Conservation (phyloP, 2,888 invertebrate species). For the Lasius platythorax region DNA sequence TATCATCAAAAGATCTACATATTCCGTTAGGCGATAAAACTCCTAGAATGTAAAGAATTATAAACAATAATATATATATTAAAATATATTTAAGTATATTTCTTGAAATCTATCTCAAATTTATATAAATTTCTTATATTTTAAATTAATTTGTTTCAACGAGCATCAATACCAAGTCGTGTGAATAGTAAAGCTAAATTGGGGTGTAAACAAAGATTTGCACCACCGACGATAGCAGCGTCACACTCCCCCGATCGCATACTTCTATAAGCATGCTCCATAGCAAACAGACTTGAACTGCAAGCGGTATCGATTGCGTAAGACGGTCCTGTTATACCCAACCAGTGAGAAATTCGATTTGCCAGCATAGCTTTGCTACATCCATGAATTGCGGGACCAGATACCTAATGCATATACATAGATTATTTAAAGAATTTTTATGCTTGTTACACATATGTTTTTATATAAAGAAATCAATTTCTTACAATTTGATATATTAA, state of each 20-base stretch:
- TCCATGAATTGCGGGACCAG: slow-evolving; percentile 90
- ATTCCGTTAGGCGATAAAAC: slow-evolving; percentile 94
- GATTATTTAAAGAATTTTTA: neutral
- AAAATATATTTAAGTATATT: neutral
- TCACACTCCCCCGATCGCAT: slow-evolving; percentile 94
- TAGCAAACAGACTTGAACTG: slow-evolving; percentile 95
- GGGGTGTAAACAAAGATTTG: slow-evolving; percentile 95
- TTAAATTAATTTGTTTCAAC: neutral
- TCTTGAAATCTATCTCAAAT: neutral
- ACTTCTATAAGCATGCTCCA: slow-evolving; percentile 93
- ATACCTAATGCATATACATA: slow-evolving; percentile 74
- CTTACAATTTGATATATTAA: neutral
- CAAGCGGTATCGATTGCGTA: slow-evolving; percentile 97
- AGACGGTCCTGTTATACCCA: slow-evolving; percentile 96
- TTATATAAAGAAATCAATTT: neutral
- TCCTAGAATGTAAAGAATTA: slow-evolving; percentile 84
- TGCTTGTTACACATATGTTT: neutral
- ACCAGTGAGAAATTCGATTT: slow-evolving; percentile 95
- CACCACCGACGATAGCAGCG: slow-evolving; percentile 95
- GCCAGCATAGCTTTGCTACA: slow-evolving; percentile 97
- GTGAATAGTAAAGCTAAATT: slow-evolving; percentile 95
- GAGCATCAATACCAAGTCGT: slow-evolving; percentile 86
- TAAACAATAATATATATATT: neutral
- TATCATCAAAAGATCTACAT: slow-evolving; percentile 96
- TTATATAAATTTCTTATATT: slow-evolving; percentile 44